phyloP scores from a whole-genome alignment of 2,113 vertebrate genomes.

The Crotalus viridis region DNA sequence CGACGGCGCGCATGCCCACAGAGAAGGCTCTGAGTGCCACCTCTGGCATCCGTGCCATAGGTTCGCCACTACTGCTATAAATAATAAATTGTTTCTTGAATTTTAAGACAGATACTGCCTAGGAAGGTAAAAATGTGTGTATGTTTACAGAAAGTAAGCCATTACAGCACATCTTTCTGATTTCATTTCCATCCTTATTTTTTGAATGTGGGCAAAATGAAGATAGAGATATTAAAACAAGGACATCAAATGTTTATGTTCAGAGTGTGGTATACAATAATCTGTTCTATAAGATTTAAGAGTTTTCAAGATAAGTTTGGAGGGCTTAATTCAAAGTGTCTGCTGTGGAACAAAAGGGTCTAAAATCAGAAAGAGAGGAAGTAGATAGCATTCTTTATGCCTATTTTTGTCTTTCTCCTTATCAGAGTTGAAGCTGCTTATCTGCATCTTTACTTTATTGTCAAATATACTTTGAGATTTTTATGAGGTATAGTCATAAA shows the following conservation, averaged over 20 bases:
- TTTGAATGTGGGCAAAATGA: neutral
- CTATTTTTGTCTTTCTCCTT: neutral
- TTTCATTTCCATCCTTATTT: neutral
- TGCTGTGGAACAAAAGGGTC: neutral
- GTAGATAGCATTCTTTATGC: neutral
- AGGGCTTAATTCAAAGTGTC: neutral
- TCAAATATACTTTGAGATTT: neutral
- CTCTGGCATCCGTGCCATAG: too few relatives aligned
- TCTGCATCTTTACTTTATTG: neutral
- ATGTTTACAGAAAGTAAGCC: neutral
- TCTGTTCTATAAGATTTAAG: neutral
- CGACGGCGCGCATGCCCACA: too few relatives aligned
- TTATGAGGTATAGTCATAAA: neutral
- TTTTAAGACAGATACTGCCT: neutral
- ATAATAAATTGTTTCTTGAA: neutral
- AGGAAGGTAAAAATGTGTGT: neutral
- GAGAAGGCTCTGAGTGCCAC: too few relatives aligned
- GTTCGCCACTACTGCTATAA: neutral
- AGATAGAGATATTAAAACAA: neutral
- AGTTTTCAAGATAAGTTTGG: neutral
- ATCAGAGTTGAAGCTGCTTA: conserved; percentile 4
- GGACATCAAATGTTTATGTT: neutral
- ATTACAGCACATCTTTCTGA: neutral
- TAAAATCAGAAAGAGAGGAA: neutral
- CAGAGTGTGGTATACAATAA: neutral